Conservation (phyloP, 1,140 invertebrate species). For the Grapholita molesta region DNA sequence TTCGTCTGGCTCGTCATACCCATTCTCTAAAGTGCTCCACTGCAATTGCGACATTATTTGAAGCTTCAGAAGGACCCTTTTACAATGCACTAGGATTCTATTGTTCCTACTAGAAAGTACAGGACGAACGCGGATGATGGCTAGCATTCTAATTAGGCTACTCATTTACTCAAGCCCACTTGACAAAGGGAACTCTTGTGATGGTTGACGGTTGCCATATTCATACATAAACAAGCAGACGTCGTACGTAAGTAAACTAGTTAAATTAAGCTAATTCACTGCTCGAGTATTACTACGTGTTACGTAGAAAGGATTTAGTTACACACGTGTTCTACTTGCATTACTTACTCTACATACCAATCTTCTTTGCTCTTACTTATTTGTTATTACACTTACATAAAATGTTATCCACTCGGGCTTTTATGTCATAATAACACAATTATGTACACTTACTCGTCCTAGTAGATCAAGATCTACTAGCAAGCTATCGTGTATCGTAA, state of each 20-base stretch:
- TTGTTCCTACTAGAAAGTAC: constrained; percentile 66
- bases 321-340: not conserved
- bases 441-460: not conserved
- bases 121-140: constrained; percentile 47
- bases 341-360: not conserved
- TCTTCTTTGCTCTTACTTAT: not conserved
- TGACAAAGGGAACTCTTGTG: not conserved
- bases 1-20: constrained; percentile 15
- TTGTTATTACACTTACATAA: not conserved
- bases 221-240: constrained; percentile 5
- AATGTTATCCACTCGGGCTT: not conserved
- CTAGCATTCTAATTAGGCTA: constrained; percentile 55
- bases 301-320: constrained; percentile 11
- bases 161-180: constrained; percentile 9
- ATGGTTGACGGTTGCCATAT: not conserved
- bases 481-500: not conserved
- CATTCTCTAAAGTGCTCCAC: constrained; percentile 7
- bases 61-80: not conserved
- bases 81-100: constrained; percentile 21
- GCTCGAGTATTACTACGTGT: not conserved
- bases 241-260: constrained; percentile 5
- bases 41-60: constrained; percentile 4
- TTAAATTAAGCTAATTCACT: not conserved
- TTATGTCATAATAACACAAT: not conserved
- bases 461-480: not conserved